These are phyloP conservation scores for Danaus chrysippus DNA, from an alignment of 2,888 invertebrate species.

Conservation along the genomic window DNA sequence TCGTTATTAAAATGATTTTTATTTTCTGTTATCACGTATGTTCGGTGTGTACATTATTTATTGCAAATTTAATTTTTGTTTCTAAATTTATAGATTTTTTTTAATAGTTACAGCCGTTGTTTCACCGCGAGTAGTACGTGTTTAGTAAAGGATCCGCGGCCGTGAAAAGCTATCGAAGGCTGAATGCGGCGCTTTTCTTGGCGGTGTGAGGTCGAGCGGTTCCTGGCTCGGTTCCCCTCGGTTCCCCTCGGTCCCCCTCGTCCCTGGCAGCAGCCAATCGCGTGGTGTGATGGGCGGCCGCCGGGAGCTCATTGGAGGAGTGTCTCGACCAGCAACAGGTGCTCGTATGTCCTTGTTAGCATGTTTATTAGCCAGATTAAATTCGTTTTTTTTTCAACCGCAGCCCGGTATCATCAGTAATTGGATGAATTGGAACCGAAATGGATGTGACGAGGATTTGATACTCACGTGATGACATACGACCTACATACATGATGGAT, in stretches of 20 bases:
- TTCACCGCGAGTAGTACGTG: constrained; percentile 21
- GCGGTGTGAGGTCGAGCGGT: constrained; percentile 66
- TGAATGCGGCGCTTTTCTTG: constrained; percentile 77
- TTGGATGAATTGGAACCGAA: constrained; percentile 56
- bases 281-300: constrained; percentile 67
- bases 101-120: constrained; percentile 12
- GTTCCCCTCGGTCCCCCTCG: constrained; percentile 50
- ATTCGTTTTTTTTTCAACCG: constrained; percentile 73
- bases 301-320: constrained; percentile 64
- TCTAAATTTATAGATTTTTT: too few relatives aligned
- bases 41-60: constrained; percentile 10
- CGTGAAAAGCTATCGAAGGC: constrained; percentile 75
- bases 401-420: constrained; percentile 60
- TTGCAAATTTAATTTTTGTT: too few relatives aligned
- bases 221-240: constrained; percentile 48
- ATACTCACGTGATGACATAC: constrained; percentile 12
- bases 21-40: constrained; percentile 8
- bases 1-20: constrained; percentile 10
- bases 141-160: constrained; percentile 43
- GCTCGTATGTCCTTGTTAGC: constrained; percentile 72
- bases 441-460: constrained; percentile 30
- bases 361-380: constrained; percentile 77
- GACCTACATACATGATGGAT: constrained; percentile 5
- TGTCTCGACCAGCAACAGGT: constrained; percentile 79
- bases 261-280: constrained; percentile 51